Conservation (phyloP, 2,888 invertebrate species). For the Plagodis pulveraria region DNA sequence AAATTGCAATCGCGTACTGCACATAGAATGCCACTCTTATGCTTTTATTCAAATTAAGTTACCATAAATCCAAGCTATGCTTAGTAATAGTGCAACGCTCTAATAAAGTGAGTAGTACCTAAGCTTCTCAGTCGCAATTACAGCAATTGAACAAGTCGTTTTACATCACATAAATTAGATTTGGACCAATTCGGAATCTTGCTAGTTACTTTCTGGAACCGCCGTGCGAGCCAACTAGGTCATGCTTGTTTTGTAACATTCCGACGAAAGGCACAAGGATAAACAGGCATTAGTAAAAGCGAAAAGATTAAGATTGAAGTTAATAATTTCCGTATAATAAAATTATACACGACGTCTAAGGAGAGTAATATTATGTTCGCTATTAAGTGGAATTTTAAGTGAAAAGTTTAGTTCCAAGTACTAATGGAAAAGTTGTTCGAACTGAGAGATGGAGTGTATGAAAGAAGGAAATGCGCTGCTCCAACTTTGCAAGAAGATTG, state of each 20-base stretch:
- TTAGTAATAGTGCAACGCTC: slow-evolving; percentile 5
- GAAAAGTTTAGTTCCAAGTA: slow-evolving; percentile 61
- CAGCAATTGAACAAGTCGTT: slow-evolving; percentile 27
- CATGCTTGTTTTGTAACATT: slow-evolving; percentile 36
- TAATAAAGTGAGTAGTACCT: slow-evolving; percentile 7
- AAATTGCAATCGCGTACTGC: too few species aligned
- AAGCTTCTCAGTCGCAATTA: slow-evolving; percentile 17
- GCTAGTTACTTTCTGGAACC: slow-evolving; percentile 16
- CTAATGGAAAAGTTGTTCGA: slow-evolving; percentile 69
- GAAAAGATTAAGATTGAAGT: slow-evolving; percentile 47
- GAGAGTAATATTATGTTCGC: slow-evolving; percentile 63
- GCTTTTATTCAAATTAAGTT: slow-evolving; percentile 6
- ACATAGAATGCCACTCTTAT: slow-evolving; percentile 4
- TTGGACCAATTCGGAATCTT: slow-evolving; percentile 27
- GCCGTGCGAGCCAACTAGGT: slow-evolving; percentile 31
- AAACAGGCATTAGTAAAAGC: slow-evolving; percentile 40
- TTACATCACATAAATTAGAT: slow-evolving; percentile 28
- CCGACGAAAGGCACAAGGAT: slow-evolving; percentile 23
- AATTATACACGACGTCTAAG: slow-evolving; percentile 52
- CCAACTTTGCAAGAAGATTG: slow-evolving; percentile 54
- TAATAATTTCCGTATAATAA: slow-evolving; percentile 54
- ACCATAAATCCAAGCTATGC: slow-evolving; percentile 1
- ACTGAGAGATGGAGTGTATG: slow-evolving; percentile 52
- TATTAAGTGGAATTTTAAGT: slow-evolving; percentile 70
- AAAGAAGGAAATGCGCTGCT: slow-evolving; percentile 55